phyloP scores from a whole-genome alignment of 92 coral and sea anemone species.

The Zoanthus solanderi region DNA sequence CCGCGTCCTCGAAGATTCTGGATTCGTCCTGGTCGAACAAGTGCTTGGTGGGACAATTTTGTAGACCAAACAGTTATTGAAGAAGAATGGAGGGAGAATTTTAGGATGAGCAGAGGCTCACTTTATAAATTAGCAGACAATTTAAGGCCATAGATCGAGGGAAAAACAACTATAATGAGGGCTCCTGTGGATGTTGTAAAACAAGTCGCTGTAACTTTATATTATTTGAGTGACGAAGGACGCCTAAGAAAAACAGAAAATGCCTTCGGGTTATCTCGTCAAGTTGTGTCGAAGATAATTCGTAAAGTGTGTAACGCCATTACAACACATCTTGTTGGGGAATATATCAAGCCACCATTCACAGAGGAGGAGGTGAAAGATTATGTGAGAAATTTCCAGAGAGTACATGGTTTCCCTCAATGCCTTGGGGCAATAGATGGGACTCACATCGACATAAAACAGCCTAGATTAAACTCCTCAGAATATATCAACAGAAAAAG shows the following conservation, averaged over 20 bases:
- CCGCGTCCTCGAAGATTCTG: slow-evolving; percentile 5
- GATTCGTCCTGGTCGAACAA: not conserved
- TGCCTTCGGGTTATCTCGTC: slow-evolving; percentile 4
- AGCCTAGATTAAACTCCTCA: slow-evolving; percentile 9
- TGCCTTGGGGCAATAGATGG: slow-evolving; percentile 19
- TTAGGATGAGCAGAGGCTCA: slow-evolving; percentile 6
- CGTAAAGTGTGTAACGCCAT: slow-evolving; percentile 3
- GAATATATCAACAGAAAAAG: slow-evolving; percentile 11
- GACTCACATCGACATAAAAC: slow-evolving; percentile 7
- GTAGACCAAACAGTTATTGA: slow-evolving; percentile 1
- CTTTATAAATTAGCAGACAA: slow-evolving; percentile 2
- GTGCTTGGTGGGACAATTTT: slow-evolving; percentile 9
- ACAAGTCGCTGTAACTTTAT: not conserved
- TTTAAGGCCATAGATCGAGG: slow-evolving; percentile 10
- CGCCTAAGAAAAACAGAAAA: slow-evolving; percentile 4
- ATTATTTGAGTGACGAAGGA: slow-evolving; percentile 3
- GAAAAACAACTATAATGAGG: slow-evolving; percentile 5
- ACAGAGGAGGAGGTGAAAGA: slow-evolving; percentile 9
- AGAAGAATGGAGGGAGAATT: not conserved
- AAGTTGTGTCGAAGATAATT: slow-evolving; percentile 5
- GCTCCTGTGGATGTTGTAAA: slow-evolving; percentile 8
- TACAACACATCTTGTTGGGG: not conserved
- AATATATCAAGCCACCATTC: slow-evolving; percentile 1
- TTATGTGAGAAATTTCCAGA: slow-evolving; percentile 10
- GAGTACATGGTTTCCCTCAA: slow-evolving; percentile 1